Base-by-base conservation (phyloP, 2,113 vertebrate genomes). In the Nanorana parkeri region DNA sequence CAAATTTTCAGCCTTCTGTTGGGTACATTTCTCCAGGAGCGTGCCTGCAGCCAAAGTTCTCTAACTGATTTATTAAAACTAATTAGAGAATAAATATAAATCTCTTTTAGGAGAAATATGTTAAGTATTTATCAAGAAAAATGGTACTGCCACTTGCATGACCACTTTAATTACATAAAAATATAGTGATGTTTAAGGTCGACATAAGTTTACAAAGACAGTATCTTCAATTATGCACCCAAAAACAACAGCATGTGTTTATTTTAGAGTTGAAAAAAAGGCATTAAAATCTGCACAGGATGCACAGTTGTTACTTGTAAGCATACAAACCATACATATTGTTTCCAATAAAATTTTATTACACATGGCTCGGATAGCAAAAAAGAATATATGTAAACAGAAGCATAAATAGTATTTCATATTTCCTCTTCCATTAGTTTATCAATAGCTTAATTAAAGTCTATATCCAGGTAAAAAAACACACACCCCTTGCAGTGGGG, bases 1-100 rank as follows among this genome's bases (percentile, higher is more conserved):
- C 4, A 77, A 24, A 47, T 52, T 47, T 60, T 65, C 61, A 77
- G 23, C 60, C 60, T 65, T 64, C 36, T 52, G 52, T 20, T 77
- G 75, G 24, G n/a, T 77, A 65, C 41, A 77, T 77, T 77, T 77
- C 74, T 77, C 75, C 47, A 77, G 47, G 19, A 77, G 75, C 61
- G 11, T 28, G 19, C 75, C 36, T 64, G 36, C 21, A 66, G 75
- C 63, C 61, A 77, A 61, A 65, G 24, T 19, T n/a, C 47, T 54
- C 61, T 16, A 55, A 19, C 75, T 66, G 47, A 26, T 66, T 66
- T 66, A 29, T 54, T 41, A 21, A 77, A 66, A 54, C 41, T 52
- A 66, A 54, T 66, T 65, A 64, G 17, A 24, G 21, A 51, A 77
- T 28, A 77, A 54, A 77, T 15, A 52, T 66, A 66, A 41, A 77